Base-by-base conservation (phyloP, 2,113 vertebrate genomes). In the Cinclus cinclus region DNA sequence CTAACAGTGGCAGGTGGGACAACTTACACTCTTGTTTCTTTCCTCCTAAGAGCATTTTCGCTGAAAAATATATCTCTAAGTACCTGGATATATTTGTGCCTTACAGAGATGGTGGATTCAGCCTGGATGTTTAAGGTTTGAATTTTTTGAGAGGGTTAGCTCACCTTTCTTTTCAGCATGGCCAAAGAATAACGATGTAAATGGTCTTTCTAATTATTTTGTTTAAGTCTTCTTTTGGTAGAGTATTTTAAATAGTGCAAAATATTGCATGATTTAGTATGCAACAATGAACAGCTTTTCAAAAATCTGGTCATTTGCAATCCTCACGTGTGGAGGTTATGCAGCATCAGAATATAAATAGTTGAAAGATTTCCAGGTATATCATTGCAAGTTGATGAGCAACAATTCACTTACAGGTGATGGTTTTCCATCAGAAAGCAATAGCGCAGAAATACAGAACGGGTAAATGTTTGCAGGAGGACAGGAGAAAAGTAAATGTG, bases 381-480 rank as follows among this genome's bases (percentile, higher is more conserved):
- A 52, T 25, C 44, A 60, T 77, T 78, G 25, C 18, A 59, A 81
- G 31, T 55, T 59, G 56, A 23, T 41, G n/a, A 86, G 35, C 56
- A 89, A 6, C 28, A 64, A 35, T 64, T 88, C 41, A 42, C 37
- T 75, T 78, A 64, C 49, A 50, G 64, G 21, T 81, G 56, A 35
- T 86, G 75, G 6, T 67, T 92, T 94, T 92, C 62, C 58, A 69
- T 42, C 53, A n/a, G 76, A 55, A 56, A 75, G 86, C 63, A 83
- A 8, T 2, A 74, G 80, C 81, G 86, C 89, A 94, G 89, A 92
- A 93, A 55, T 50, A 21, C 30, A 55, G 35, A 70, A 70, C 31
- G 35, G 79, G 88, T 67, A 90, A 95, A 95, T 78, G 68, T 94
- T 95, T 93, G 73, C 65, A 44, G 30, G 85, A 59, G 37, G 44